A percentile compares a stretch with the other conserved stretches of the same genome.
phyloP scores from a whole-genome alignment of 2,888 invertebrate genomes.

The Drosophila hamatofila region DNA sequence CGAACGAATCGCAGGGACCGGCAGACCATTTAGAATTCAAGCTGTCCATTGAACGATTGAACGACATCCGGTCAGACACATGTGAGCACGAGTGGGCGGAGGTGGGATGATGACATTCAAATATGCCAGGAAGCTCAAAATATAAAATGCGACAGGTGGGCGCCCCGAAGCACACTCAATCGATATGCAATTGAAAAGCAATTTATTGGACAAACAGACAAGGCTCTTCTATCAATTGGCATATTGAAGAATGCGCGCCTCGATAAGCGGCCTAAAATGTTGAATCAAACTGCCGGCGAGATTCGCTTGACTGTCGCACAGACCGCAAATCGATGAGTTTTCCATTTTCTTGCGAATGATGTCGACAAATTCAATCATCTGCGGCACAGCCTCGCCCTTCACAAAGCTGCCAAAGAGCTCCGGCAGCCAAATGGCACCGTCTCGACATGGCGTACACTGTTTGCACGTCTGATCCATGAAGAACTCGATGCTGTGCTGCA shows the following conservation, averaged over 20 bases:
- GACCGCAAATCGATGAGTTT: conserved; percentile 98
- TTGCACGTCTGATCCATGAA: conserved; percentile 99
- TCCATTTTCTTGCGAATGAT: conserved; percentile 99
- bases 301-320: conserved; percentile 99
- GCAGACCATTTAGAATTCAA: conserved; percentile 52
- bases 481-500: conserved; percentile 96
- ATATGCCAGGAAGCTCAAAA: conserved; percentile 38
- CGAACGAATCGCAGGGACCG: conserved; percentile 1
- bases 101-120: conserved; percentile 38
- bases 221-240: conserved; percentile 3
- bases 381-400: conserved; percentile 94
- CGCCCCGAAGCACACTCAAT: conserved; percentile 23
- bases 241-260: conserved; percentile 90
- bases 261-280: conserved; percentile 96
- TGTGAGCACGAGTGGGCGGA: not conserved
- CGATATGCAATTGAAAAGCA: conserved; percentile 49
- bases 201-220: conserved; percentile 44
- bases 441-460: conserved; percentile 99
- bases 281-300: conserved; percentile 97
- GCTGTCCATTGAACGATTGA: conserved; percentile 3
- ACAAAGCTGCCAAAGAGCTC: conserved; percentile 92
- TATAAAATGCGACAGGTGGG: conserved; percentile 34
- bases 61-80: conserved; percentile 1
- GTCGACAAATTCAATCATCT: conserved; percentile 99
- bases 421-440: conserved; percentile 97